Base-by-base conservation (phyloP, 64 coral and sea anemone genomes). In the Montipora efflorescens region DNA sequence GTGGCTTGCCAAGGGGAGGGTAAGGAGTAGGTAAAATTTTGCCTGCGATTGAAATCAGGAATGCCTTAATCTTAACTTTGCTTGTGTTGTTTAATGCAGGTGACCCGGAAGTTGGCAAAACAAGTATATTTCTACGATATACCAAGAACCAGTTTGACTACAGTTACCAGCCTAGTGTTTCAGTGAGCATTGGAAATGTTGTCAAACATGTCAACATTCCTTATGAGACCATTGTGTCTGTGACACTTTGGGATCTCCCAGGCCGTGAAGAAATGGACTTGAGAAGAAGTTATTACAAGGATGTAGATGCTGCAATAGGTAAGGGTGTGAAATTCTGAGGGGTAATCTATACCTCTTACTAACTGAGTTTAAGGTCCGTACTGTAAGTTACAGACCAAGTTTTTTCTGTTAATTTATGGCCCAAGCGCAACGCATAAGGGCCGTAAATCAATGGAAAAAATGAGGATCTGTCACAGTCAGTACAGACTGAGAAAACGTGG, bases 61-160 rank as follows among this genome's bases (percentile, higher is more conserved):
- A 36, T 36, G 36, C 36, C 36, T 36, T 36, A 36, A 36, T 36
- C 36, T 36, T 36, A 36, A 36, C 36, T 2, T 36, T 2, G 36
- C 36, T 66, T 50, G 55, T 72, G 50, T 83, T 75, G 11, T 58
- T 59, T 19, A 47, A 78, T 76, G 55, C 76, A 99, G 98, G 98
- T 82, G 98, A 99, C 64, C 98, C 98, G 48, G 92, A 92, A 74
- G 92, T 89, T 74, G 98, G 98, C 21, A 99, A 99, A 75, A 90
- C 95, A 49, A 99, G 98, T 14, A 95, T 99, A 4, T 99, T 99
- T 79, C 81, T 99, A 77, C 84, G 98, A 47, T 99, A 94, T 52
- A 99, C 90, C 8, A 99, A 99, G 80, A 99, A 99, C 87, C 98
- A 99, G 74, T 99, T 99, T 93, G 98, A 99, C 50, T 99, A 96